Evolutionary conservation across 2,113 vertebrate species (phyloP), one percentile per base, ranked within the genome.

Genomic region (Notothenia rossii): DNA sequence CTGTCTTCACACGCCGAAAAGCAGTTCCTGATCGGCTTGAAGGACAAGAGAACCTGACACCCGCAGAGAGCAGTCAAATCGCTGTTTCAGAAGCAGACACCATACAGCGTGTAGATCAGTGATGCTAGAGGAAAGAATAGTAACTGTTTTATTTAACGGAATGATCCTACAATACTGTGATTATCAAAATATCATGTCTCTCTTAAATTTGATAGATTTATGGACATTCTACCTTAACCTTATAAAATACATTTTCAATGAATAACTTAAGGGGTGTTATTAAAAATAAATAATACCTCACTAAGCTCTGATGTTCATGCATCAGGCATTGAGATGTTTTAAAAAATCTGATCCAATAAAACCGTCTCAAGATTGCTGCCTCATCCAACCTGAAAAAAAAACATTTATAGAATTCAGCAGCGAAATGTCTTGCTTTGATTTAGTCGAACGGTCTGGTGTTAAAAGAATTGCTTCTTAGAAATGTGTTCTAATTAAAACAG

Each of bases 21-120:
- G 77, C 75, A 74, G 76, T 75, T 70, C 85, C 79, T 87, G 86
- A 87, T 87, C 33, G 68, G 79, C 90, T 86, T 90, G 88, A 93
- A 88, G 90, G 89, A 92, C 91, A 88, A 86, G 88, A 84, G 84
- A 89, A 83, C n/a, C 84, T 83, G 88, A 91, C 89, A 86, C 75
- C 84, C 64, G 68, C 76, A 43, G 86, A 87, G 88, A 6, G 17
- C 85, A 87, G 88, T 88, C 74, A 84, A 89, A 81, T 77, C 40
- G 77, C n/a, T 84, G 85, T 87, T 87, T 87, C 14, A 65, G 75
- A 78, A 51, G 61, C 43, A 33, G 69, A 73, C 60, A 33, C 82
- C 65, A 48, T 72, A 56, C 76, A 66, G 49, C 55, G 54, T 56
- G n/a, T n/a, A 53, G 51, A 70, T 33, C 40, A 58, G 58, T 49